These are phyloP conservation scores for Apostichopus parvimensis DNA, from an alignment of 35 echinoderm and acorn worm species.

Conservation along the genomic window DNA sequence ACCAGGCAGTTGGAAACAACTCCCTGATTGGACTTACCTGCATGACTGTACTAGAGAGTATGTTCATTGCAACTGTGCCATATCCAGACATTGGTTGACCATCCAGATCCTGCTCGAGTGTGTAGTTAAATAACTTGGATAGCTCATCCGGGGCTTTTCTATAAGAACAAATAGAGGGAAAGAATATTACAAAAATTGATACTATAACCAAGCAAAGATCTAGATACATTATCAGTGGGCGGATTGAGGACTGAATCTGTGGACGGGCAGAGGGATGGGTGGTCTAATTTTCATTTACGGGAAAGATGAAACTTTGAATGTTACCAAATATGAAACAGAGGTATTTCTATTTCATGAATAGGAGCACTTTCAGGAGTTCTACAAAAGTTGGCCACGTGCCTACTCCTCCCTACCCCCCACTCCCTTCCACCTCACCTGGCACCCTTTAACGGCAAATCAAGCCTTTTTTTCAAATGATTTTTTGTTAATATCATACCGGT, in stretches of 20 bases:
- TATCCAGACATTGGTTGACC: conserved; percentile 55
- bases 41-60: conserved; percentile 44
- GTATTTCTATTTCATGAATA: too few relatives aligned
- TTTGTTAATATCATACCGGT: too few relatives aligned
- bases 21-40: background rate
- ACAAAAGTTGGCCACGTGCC: too few relatives aligned
- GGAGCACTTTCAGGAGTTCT: too few relatives aligned
- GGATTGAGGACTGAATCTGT: background rate
- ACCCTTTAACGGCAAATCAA: too few relatives aligned
- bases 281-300: too few relatives aligned
- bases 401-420: too few relatives aligned
- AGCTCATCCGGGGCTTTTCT: background rate
- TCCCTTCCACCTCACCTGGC: too few relatives aligned
- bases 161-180: too few relatives aligned
- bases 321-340: background rate
- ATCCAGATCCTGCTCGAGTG: conserved; percentile 43
- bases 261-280: background rate
- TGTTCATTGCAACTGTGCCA: conserved; percentile 12
- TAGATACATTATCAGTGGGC: background rate
- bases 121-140: conserved; percentile 36
- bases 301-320: background rate
- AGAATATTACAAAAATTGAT: background rate
- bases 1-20: too few relatives aligned
- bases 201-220: background rate
- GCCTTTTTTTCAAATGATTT: too few relatives aligned